Base-by-base conservation (phyloP, 2,888 invertebrate species). In the Himalopsyche tibetana region DNA sequence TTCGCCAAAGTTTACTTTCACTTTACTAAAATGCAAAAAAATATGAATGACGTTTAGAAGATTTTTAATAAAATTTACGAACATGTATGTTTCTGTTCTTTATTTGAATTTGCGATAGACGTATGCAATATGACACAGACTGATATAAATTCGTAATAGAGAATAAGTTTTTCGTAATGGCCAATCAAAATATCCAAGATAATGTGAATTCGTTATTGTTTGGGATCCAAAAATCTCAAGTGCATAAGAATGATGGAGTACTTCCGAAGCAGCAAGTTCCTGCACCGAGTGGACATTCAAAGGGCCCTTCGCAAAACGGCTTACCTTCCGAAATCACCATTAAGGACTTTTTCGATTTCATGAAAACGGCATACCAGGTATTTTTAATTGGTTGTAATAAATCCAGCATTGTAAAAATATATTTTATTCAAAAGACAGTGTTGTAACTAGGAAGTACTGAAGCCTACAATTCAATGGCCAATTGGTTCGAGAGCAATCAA, bases 341-440 rank as follows among this genome's bases (percentile, higher is more conserved):
- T 9, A 94, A 94, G 90, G 95, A 95, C 89, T 96, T 96, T 90
- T 94, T 96, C 89, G 95, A 95, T 90, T 96, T 96, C 90, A 94
- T 96, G 92, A 94, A 95, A 90, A 95, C 95, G 9, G 96, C 96
- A 0, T 96, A 96, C 91, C 95, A 95, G 92, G 95, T 96, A 88
- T 51, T 15, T 15, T 51, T 51, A 15, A 9, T 51, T 11, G 0
- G 9, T 12, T 12, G 11, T 51, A 4, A 9, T 51, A 0, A 9
- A 9, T 5, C 8, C 42, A 42, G 42, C 8, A 42, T 42, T 42
- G 2, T 42, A 42, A 8, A 42, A 42, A 42, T 8, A 42, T 2
- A 42, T 42, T 42, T 5, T 2, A 42, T 42, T 42, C 5, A 6
- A 42, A 8, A 42, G 42, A 42, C 42, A 42, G 42, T 42, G 5